Evolutionary conservation across 2,888 invertebrate species (phyloP), one percentile per base, ranked within the genome.

Genomic region (Rapana venosa): DNA sequence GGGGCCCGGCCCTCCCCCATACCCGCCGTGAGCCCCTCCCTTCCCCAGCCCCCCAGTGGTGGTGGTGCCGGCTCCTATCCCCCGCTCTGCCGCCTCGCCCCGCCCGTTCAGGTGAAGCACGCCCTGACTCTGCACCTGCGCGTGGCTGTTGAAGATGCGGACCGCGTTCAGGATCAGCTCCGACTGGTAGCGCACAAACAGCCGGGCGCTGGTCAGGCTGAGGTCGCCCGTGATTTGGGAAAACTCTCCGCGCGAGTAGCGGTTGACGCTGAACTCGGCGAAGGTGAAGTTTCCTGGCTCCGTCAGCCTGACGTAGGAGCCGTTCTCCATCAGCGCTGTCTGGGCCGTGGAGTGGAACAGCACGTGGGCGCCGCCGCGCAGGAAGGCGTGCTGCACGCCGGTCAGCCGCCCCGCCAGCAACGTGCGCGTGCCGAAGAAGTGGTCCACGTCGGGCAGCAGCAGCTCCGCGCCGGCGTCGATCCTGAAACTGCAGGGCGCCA

Each of bases 11-110:
- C 94, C 93, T n/a, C 93, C 93, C 66, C 94, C 94, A 86, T 92
- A 92, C 47, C 93, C 93, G 61, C 94, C 94, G 90, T 93, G 93
- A 6, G 94, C 94, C 17, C 92, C 94, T 35, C 95, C 95, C 13
- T 90, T 77, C 15, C 93, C 93, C 4, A 90, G 77, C 5, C 91
- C 91, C 87, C 91, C 92, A 22, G 58, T 22, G 0, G 92, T 36
- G 0, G 93, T 94, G 22, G 47, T 84, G 8, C 94, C 94, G 26
- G 91, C 90, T 8, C 94, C 94, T 66, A 91, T 91, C 11, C 94
- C 94, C 35, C 30, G 56, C 88, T 94, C 93, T 17, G 93, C 90
- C 30, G 47, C 81, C 77, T 91, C 92, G 13, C 94, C 94, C n/a
- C 92, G 90, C 74, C 93, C 93, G 90, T 94, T 93, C 87, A 94